Base-by-base conservation (phyloP, 2,113 vertebrate species). In the Meles meles region DNA sequence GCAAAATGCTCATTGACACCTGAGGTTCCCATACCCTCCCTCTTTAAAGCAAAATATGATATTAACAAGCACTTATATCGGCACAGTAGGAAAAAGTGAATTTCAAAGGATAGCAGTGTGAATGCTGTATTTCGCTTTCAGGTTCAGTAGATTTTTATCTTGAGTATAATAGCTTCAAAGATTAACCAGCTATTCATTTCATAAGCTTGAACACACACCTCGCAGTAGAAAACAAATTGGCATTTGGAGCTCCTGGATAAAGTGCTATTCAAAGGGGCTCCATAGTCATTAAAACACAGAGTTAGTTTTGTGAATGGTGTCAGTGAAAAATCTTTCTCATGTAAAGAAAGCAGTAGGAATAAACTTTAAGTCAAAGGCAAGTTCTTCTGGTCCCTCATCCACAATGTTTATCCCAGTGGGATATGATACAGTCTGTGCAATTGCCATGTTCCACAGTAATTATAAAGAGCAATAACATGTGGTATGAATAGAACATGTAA, bases 401-500 rank as follows among this genome's bases (percentile, higher is more conserved):
- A 97, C 96, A 31, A 97, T 94, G 95, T 95, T 98, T 98, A 95
- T 98, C 97, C 97, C 96, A 42, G 95, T 95, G 95, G 97, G 97
- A 98, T 97, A 92, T 74, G 94, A 97, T 95, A 80, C 93, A 97
- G 93, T 85, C 42, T 52, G 86, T 95, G 98, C 90, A 97, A 96
- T 96, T 97, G 94, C 96, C 98, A 3, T 93, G 90, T 96, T 98
- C 93, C 97, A 95, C 92, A 95, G 72, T 97, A 98, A 98, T 98
- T 98, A 98, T 77, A 95, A 98, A 98, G 96, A 98, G 98, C 97
- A 98, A 98, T 98, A 98, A 97, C 97, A 98, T 88, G 89, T 98
- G 97, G 95, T 98, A 98, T 87, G 97, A 98, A 98, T 94, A 98
- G 96, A 98, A 97, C 11, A 23, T 49, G 67, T 97, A 98, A 98